Percentiles rank a stretch among this genome's conserved stretches.
Conservation (phyloP, 23 tunicate species). For the Halocynthia aurantium region DNA sequence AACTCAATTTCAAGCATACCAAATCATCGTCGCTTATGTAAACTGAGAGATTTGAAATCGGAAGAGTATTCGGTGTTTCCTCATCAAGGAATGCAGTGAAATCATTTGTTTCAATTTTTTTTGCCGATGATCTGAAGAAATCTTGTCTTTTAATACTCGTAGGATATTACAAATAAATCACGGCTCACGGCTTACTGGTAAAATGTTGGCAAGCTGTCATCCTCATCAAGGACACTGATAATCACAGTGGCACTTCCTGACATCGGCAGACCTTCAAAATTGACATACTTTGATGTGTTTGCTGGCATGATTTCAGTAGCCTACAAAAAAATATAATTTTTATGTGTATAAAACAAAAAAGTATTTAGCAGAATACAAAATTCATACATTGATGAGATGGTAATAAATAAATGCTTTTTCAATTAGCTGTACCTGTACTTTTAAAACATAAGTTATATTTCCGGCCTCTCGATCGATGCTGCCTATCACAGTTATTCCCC, state of each 20-base stretch:
- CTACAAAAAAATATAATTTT: conserved; percentile 15
- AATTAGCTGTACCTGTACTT: not conserved
- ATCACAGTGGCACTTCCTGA: conserved; percentile 17
- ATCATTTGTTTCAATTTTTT: not conserved
- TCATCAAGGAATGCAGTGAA: conserved; percentile 24
- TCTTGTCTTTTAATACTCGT: conserved; percentile 2
- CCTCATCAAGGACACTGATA: conserved; percentile 18
- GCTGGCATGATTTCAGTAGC: conserved; percentile 51
- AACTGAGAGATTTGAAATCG: conserved; percentile 28
- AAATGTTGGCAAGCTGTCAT: conserved; percentile 48
- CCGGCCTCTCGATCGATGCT: conserved; percentile 5
- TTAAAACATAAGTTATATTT: not conserved
- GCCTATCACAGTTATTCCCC: conserved; percentile 1
- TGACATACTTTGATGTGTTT: not conserved
- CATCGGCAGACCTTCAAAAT: conserved; percentile 10
- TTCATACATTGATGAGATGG: not conserved
- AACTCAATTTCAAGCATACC: conserved; percentile 9
- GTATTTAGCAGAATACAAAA: not conserved
- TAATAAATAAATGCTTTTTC: not conserved
- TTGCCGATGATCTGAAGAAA: not conserved
- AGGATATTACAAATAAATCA: not conserved
- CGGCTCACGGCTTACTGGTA: conserved; percentile 19
- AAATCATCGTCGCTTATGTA: conserved; percentile 45
- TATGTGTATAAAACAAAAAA: not conserved
- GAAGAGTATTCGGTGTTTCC: conserved; percentile 26